Conservation (phyloP, 2,113 vertebrate species). For the Donacobius atricapilla region DNA sequence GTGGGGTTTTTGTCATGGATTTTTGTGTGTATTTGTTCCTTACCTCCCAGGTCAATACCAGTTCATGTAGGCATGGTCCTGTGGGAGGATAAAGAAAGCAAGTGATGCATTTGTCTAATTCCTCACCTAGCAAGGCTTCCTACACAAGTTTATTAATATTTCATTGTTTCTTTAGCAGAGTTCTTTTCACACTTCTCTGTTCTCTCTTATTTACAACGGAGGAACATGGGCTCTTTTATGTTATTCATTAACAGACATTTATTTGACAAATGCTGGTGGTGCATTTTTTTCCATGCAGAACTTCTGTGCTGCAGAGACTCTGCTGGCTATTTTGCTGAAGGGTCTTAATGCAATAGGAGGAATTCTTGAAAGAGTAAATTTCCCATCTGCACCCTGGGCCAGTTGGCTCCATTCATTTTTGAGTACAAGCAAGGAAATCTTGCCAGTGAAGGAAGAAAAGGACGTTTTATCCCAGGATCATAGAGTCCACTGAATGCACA, state of each 20-base stretch:
- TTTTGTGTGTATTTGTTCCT: background rate
- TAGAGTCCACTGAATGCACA: background rate
- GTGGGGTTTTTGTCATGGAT: background rate
- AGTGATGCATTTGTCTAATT: slow-evolving; percentile 16
- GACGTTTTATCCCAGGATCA: background rate
- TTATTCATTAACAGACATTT: slow-evolving; percentile 27
- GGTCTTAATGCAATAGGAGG: slow-evolving; percentile 1
- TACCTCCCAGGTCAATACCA: background rate
- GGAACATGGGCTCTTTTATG: slow-evolving; percentile 14
- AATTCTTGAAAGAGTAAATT: background rate
- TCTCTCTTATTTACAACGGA: slow-evolving; percentile 36
- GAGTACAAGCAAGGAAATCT: background rate
- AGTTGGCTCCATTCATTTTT: background rate
- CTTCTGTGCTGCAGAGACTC: slow-evolving; percentile 14
- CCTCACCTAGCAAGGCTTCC: slow-evolving; percentile 4
- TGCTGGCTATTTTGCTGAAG: slow-evolving; percentile 1
- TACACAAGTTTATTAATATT: slow-evolving; percentile 49
- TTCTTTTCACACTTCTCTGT: slow-evolving; percentile 40
- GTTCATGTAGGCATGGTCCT: background rate
- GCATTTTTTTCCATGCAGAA: background rate
- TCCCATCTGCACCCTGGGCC: background rate
- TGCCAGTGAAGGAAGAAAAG: background rate
- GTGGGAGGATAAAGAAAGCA: background rate
- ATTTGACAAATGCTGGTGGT: slow-evolving; percentile 38
- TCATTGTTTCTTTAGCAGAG: slow-evolving; percentile 38